A percentile compares a stretch with the other conserved stretches of the same genome.
phyloP scores from a whole-genome alignment of 2,113 vertebrate species.

The Petaurus breviceps region DNA sequence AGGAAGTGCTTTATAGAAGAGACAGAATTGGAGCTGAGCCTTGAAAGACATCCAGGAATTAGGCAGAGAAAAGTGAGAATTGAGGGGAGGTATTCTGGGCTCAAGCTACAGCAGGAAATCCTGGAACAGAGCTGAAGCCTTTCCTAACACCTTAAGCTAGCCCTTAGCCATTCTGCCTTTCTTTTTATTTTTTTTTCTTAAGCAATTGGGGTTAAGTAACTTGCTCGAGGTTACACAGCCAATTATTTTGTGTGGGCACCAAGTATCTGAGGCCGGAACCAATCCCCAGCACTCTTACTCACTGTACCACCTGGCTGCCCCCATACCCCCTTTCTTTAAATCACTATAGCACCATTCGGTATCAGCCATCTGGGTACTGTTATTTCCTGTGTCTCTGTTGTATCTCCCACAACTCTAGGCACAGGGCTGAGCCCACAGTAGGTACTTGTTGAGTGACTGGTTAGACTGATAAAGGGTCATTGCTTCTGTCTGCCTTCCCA shows the following conservation, averaged over 20 bases:
- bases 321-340: not conserved
- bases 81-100: not conserved
- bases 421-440: not conserved
- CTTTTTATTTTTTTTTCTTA: too few relatives aligned
- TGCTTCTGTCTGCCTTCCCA: slow-evolving; percentile 49
- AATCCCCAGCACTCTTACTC: too few relatives aligned
- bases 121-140: not conserved
- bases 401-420: slow-evolving; percentile 5
- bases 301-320: too few relatives aligned
- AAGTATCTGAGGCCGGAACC: too few relatives aligned
- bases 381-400: not conserved
- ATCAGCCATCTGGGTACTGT: not conserved
- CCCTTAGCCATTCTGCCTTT: not conserved
- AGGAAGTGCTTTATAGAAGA: not conserved
- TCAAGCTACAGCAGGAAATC: not conserved
- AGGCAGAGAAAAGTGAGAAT: not conserved
- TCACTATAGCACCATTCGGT: slow-evolving; percentile 14
- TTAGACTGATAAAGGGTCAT: not conserved
- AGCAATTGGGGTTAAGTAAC: too few relatives aligned
- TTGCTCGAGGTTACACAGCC: too few relatives aligned
- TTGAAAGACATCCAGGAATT: not conserved
- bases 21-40: not conserved
- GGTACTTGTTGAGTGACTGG: not conserved
- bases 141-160: not conserved
- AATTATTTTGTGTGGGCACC: too few relatives aligned